Evolutionary conservation across 2,888 invertebrate genomes (phyloP), one percentile per base, ranked within the genome.

Genomic region (Drosophila quinaria): DNA sequence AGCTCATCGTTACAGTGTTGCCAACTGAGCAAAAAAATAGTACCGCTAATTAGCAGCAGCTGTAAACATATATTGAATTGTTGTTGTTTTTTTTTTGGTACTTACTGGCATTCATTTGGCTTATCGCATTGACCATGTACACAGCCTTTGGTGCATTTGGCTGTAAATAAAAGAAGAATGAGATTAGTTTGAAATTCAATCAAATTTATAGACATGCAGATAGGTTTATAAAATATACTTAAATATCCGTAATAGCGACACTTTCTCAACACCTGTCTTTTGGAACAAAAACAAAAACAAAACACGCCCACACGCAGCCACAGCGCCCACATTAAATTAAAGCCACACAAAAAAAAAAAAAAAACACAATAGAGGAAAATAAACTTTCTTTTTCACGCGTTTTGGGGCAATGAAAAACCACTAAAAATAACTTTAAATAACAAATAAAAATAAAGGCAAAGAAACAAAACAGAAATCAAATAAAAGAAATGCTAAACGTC

Each of bases 81-180:
- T 54, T 54, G 5, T 31, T 44, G 4, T 25, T 0, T 5, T 5
- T 6, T 35, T 33, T 59, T 61, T 39, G 50, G 78, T 91, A 98
- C 98, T 98, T 95, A 98, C 98, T 95, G 95, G 97, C 99, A 99
- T 94, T 98, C 97, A 94, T 97, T 96, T 92, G 99, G 98, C 93
- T 95, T 95, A 92, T 95, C 95, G 94, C 98, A 99, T 94, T 96
- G 96, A 91, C 98, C 98, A 94, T 98, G 97, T 92, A 97, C 96
- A 94, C 99, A 99, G 93, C 98, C 98, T 92, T 97, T 96, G 93
- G 96, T 94, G 94, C 99, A 99, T 91, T 96, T 96, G 91, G 98
- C 98, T 98, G 60, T 19, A 85, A 89, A 61, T 37, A 35, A 68
- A 25, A 58, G 31, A 68, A 35, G 41, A 41, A 55, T 5, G 17